Base-by-base conservation (phyloP, 2,797 vertebrate species). In the Dipus sagitta region DNA sequence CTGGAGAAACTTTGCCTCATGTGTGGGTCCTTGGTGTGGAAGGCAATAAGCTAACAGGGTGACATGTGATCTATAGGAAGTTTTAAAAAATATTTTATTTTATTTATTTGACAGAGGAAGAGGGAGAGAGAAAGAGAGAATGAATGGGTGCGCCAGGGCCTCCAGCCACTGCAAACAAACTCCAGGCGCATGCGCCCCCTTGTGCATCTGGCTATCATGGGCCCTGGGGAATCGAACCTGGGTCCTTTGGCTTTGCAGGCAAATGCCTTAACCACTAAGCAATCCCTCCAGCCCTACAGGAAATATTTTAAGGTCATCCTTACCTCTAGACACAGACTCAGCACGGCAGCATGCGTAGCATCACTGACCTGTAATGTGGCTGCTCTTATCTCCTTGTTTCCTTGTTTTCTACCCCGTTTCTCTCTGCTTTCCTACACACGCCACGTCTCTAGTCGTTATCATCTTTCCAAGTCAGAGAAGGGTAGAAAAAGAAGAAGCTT, bases 401-500 rank as follows among this genome's bases (percentile, higher is more conserved):
- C 24, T 74, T 78, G 9, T 58, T 20, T 52, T 70, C 52, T 23
- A 70, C 6, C 23, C n/a, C 42, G 26, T 47, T 2, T 67, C 28
- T 17, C 34, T 88, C 84, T 81, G 72, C 52, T 58, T 85, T 93
- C 76, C 24, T 42, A 12, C 2, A 28, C 1, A 0, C n/a, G 58
- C 28, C 20, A 5, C 64, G 82, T 58, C 47, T 72, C 88, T 68
- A 30, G 17, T 74, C 3, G 28, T 86, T 64, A 70, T n/a, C 47
- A 70, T 38, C 24, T 89, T 30, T 20, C 30, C 38, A 89, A 4
- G 54, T 34, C 47, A 14, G 30, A 64, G 2, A 76, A 74, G 88
- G 74, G 21, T n/a, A 38, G 88, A 58, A 26, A 82, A 89, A 89
- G 60, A 89, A 89, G 60, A 77, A 68, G 62, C 42, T 72, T 32